These are phyloP conservation scores for Aleiodes sp. DNA, from an alignment of 1,140 invertebrate species.

Conservation along the genomic window DNA sequence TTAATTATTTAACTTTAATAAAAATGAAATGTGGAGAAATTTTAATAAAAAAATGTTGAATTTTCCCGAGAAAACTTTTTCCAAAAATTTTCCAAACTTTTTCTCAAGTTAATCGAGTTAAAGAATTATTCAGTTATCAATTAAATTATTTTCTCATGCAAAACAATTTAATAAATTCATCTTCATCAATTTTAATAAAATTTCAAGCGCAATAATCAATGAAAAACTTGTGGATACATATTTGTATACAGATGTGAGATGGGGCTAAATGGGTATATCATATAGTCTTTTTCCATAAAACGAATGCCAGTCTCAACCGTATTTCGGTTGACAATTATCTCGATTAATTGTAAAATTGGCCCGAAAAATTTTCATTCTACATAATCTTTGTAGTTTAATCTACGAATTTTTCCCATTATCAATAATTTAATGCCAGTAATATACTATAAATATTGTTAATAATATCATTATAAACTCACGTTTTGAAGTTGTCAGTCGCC, in stretches of 20 bases:
- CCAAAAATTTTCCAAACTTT: no score
- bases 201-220: no score
- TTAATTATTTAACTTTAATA: no score
- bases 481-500: slow-evolving; percentile 65
- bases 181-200: no score
- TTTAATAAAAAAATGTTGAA: no score
- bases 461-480: slow-evolving; percentile 58
- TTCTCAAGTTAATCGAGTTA: no score
- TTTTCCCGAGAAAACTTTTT: no score
- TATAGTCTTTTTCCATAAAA: slow-evolving; percentile 28
- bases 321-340: slow-evolving; percentile 39
- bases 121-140: no score
- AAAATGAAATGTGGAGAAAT: no score
- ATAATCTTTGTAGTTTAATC: neutral
- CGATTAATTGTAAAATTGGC: slow-evolving; percentile 31
- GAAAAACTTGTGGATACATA: neutral
- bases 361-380: neutral
- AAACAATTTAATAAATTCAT: no score
- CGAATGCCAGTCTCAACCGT: slow-evolving; percentile 49
- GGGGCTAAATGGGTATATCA: neutral
- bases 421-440: neutral
- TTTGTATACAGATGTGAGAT: neutral
- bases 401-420: neutral
- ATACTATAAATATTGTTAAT: slow-evolving; percentile 41
- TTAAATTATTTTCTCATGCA: no score